phyloP scores from a whole-genome alignment of 2,113 vertebrate species.

The Micronycteris hirsuta region DNA sequence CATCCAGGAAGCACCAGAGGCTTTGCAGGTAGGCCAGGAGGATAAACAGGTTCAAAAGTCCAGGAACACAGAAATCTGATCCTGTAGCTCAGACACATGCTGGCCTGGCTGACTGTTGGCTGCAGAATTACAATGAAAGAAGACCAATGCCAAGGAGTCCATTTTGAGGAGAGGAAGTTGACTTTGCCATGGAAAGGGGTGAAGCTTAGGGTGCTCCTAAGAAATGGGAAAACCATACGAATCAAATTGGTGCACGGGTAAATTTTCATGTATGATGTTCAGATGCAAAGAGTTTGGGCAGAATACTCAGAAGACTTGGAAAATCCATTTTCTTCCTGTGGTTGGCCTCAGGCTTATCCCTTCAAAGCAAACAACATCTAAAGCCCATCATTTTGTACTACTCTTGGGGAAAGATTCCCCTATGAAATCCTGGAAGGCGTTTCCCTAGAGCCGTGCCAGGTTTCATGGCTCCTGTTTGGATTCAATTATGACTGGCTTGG shows the following conservation, averaged over 20 bases:
- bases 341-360: neutral
- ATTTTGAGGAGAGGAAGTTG: neutral
- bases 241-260: neutral
- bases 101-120: neutral
- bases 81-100: neutral
- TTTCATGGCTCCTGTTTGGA: conserved; percentile 16
- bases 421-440: neutral
- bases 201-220: neutral
- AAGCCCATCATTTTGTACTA: conserved; percentile 28
- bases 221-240: neutral
- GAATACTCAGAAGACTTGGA: neutral
- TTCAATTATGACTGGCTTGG: conserved; percentile 27
- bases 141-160: neutral
- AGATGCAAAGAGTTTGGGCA: neutral
- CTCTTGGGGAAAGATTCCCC: neutral
- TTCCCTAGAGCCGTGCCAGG: neutral
- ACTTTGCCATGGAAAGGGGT: neutral
- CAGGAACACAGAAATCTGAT: neutral
- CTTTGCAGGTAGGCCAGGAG: conserved; percentile 30
- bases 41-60: conserved; percentile 53
- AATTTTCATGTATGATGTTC: neutral
- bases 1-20: conserved; percentile 32
- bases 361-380: conserved; percentile 29
- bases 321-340: conserved; percentile 17
- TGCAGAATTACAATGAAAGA: neutral